phyloP scores from a whole-genome alignment of 2,797 vertebrate species.

The Lutjanus argentimaculatus region DNA sequence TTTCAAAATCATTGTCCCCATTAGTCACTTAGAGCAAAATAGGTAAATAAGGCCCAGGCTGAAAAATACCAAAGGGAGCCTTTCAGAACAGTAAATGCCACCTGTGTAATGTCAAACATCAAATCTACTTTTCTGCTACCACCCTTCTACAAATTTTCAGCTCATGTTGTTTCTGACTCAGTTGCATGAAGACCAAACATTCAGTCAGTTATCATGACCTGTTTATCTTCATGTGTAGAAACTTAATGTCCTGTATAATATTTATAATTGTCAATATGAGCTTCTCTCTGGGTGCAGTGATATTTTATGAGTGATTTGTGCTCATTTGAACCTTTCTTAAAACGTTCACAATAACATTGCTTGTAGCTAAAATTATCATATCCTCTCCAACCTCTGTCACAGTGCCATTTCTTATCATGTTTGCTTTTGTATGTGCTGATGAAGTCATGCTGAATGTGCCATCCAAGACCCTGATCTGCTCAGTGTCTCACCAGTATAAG shows the following conservation, averaged over 20 bases:
- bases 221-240: neutral
- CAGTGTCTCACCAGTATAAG: slow-evolving; percentile 54
- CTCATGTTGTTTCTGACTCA: neutral
- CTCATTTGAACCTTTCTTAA: slow-evolving; percentile 37
- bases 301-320: slow-evolving; percentile 9
- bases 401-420: slow-evolving; percentile 40
- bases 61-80: no score
- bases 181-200: neutral
- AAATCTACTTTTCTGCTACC: neutral
- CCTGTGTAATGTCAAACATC: neutral
- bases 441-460: slow-evolving; percentile 44
- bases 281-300: slow-evolving; percentile 1
- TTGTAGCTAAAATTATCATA: slow-evolving; percentile 49
- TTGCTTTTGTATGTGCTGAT: slow-evolving; percentile 37
- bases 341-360: slow-evolving; percentile 23
- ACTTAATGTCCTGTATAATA: slow-evolving; percentile 1
- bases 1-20: no score
- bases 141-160: neutral
- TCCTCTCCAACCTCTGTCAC: slow-evolving; percentile 24
- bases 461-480: slow-evolving; percentile 46
- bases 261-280: slow-evolving; percentile 3
- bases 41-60: no score
- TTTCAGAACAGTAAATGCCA: neutral
- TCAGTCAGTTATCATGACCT: neutral
- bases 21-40: no score